Evolutionary conservation across 30 jellyfish, hydroid and myxozoan genomes (phyloP).

Genomic region (Turritopsis rubra): DNA sequence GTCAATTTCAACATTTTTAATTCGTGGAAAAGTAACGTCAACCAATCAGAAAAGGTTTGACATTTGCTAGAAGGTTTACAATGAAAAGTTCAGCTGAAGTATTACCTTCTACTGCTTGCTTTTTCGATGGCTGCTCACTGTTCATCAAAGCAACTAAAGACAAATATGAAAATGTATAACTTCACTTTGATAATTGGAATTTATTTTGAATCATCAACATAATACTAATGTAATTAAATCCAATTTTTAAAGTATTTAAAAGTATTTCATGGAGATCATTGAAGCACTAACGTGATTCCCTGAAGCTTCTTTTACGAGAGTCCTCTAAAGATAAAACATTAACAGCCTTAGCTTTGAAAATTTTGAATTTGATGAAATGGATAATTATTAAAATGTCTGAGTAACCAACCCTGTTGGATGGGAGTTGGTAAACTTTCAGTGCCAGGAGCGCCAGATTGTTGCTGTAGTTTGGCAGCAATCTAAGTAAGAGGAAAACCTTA

Average conservation of each 20-base stretch:
- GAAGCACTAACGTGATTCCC: constrained; percentile 11
- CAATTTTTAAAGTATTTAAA: not conserved
- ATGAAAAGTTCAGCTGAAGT: no score
- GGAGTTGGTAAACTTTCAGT: not conserved
- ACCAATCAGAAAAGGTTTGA: no score
- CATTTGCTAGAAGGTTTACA: no score
- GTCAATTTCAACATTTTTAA: no score
- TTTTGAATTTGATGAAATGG: not conserved
- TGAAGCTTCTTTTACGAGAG: constrained; percentile 25
- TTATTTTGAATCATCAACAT: no score
- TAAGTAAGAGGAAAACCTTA: not conserved
- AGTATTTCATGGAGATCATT: not conserved
- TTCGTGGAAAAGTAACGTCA: no score
- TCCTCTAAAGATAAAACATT: constrained; percentile 19
- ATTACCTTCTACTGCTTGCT: constrained; percentile 24
- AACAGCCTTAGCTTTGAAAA: not conserved
- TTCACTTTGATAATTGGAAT: no score
- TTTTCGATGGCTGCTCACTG: constrained; percentile 39
- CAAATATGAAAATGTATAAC: not conserved
- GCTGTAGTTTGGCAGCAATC: constrained; percentile 89
- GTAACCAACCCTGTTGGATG: not conserved
- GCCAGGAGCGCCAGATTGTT: constrained; percentile 45
- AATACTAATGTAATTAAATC: no score
- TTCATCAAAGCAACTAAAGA: constrained; percentile 41
- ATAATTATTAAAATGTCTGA: no score